Conservation (phyloP, 2,888 invertebrate species). For the Ischnura elegans region DNA sequence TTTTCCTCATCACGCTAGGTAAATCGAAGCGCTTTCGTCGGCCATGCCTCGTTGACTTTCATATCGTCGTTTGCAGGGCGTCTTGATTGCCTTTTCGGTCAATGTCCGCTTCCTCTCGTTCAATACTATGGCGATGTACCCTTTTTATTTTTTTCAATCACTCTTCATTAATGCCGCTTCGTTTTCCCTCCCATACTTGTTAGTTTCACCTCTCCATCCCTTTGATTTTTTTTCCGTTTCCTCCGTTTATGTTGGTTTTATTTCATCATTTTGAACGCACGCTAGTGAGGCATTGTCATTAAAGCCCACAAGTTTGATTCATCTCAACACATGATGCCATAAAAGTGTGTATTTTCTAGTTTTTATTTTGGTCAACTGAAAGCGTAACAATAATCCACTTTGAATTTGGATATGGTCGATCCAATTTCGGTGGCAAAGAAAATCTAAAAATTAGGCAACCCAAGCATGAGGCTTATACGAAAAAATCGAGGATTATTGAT, state of each 20-base stretch:
- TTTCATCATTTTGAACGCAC: too few relatives aligned
- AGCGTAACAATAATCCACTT: too few relatives aligned
- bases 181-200: background rate
- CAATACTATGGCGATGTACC: background rate
- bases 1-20: background rate
- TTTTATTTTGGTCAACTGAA: too few relatives aligned
- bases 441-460: too few relatives aligned
- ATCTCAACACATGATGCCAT: too few relatives aligned
- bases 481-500: too few relatives aligned
- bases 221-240: background rate
- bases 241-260: background rate
- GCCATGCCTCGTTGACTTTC: background rate
- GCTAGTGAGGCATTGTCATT: too few relatives aligned
- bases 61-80: background rate
- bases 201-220: background rate
- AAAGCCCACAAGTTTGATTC: too few relatives aligned
- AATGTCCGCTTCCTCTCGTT: background rate
- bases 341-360: too few relatives aligned
- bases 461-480: too few relatives aligned
- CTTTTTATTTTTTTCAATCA: background rate
- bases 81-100: constrained; percentile 15
- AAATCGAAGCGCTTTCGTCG: constrained; percentile 7
- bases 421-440: too few relatives aligned
- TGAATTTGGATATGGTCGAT: too few relatives aligned
- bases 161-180: background rate